These are phyloP conservation scores for Micromys minutus DNA, from an alignment of 2,113 vertebrate genomes.

Conservation along the genomic window DNA sequence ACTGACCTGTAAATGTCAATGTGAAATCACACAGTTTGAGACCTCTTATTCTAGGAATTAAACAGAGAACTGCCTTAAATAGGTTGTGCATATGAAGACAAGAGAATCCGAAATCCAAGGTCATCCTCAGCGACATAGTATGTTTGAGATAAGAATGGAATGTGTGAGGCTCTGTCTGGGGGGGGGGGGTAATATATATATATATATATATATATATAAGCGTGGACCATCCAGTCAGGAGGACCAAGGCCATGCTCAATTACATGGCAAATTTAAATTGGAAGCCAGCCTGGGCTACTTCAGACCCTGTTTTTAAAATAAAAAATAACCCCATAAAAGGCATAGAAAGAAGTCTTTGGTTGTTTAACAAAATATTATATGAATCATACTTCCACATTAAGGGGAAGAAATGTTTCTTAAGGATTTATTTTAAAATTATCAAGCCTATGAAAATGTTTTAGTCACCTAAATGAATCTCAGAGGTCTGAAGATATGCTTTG, in stretches of 20 bases:
- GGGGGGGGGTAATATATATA: too few relatives aligned
- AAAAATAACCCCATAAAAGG: neutral
- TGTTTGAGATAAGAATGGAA: neutral
- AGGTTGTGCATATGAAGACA: neutral
- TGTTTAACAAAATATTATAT: slow-evolving; percentile 23
- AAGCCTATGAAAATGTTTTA: slow-evolving; percentile 39
- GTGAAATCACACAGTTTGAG: neutral
- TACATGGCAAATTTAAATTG: neutral
- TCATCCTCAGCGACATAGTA: neutral
- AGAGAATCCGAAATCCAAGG: neutral
- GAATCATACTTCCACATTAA: neutral
- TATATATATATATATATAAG: too few relatives aligned
- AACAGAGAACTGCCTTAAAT: too few relatives aligned
- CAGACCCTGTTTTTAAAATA: neutral
- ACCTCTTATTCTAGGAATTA: neutral
- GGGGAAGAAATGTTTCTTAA: slow-evolving; percentile 42
- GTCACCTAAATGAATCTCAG: slow-evolving; percentile 29
- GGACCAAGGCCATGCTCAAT: neutral
- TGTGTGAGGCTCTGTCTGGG: neutral
- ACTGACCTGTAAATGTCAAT: neutral
- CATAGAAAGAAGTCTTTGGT: slow-evolving; percentile 8
- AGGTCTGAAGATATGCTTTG: slow-evolving; percentile 35
- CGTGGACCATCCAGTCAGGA: neutral
- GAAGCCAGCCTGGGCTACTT: neutral
- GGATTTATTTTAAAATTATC: slow-evolving; percentile 42